Conservation (phyloP, 2,797 vertebrate species). For the Botia almorhae region DNA sequence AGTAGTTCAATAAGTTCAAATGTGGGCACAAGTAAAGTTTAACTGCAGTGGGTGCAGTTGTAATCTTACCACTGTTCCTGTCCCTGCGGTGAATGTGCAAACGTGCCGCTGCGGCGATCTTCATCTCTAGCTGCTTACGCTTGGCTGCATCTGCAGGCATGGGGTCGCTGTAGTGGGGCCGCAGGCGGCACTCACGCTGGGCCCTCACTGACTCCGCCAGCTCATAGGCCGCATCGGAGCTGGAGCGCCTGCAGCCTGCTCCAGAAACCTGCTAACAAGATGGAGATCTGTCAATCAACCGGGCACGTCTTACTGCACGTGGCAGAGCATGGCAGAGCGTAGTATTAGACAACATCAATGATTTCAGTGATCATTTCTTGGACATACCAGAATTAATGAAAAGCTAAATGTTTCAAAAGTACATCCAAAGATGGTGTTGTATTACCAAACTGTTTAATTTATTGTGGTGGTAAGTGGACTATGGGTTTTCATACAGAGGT, state of each 20-base stretch:
- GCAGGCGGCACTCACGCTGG: slow-evolving; percentile 86
- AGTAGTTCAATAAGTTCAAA: background rate
- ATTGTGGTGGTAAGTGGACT: background rate
- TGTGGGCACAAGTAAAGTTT: background rate
- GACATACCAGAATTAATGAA: slow-evolving; percentile 10
- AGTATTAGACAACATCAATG: slow-evolving; percentile 14
- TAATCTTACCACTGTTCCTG: slow-evolving; percentile 71
- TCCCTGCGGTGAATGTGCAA: slow-evolving; percentile 84
- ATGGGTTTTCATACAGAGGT: background rate
- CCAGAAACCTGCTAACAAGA: slow-evolving; percentile 71
- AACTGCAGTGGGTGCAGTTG: slow-evolving; percentile 2
- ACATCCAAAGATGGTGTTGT: slow-evolving; percentile 4
- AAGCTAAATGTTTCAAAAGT: slow-evolving; percentile 18
- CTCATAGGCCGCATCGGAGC: slow-evolving; percentile 86
- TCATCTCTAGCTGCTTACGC: slow-evolving; percentile 92
- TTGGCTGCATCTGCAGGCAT: slow-evolving; percentile 88
- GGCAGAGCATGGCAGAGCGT: background rate
- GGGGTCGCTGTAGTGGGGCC: slow-evolving; percentile 89
- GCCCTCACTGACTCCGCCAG: slow-evolving; percentile 81
- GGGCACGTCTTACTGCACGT: background rate
- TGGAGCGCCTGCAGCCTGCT: slow-evolving; percentile 85
- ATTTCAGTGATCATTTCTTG: slow-evolving; percentile 7
- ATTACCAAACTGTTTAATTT: slow-evolving; percentile 48
- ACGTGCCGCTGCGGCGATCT: slow-evolving; percentile 85
- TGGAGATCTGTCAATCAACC: slow-evolving; percentile 61